Percentiles rank a stretch among this genome's conserved stretches.
Evolutionary conservation across 2,797 vertebrate genomes (phyloP).

Genomic region (Etheostoma nigrum): DNA sequence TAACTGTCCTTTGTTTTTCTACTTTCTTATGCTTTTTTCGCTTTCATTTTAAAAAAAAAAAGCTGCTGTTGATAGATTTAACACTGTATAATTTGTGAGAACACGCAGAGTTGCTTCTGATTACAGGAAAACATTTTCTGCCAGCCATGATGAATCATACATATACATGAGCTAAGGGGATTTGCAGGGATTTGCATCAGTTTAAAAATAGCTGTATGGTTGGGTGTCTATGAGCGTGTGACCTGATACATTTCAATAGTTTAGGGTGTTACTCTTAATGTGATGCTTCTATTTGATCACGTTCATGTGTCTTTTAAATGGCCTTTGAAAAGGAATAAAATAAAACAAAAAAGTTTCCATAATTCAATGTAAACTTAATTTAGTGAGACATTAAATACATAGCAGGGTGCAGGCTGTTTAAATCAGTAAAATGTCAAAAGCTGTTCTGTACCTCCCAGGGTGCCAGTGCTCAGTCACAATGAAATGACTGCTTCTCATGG

Average conservation of each 20-base stretch:
- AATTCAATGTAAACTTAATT: slow-evolving; percentile 13
- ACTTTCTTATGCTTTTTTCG: background rate
- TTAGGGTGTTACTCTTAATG: slow-evolving; percentile 14
- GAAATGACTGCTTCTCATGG: slow-evolving; percentile 36
- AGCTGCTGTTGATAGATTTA: slow-evolving; percentile 28
- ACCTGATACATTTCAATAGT: slow-evolving; percentile 17
- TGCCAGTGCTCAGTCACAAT: slow-evolving; percentile 31
- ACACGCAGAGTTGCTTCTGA: slow-evolving; percentile 45
- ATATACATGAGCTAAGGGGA: slow-evolving; percentile 55
- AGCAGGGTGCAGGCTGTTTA: background rate
- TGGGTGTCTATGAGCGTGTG: slow-evolving; percentile 17
- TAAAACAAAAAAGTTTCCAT: background rate
- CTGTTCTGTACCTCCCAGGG: slow-evolving; percentile 23
- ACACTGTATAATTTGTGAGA: slow-evolving; percentile 63
- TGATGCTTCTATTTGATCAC: background rate
- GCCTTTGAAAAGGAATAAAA: no score
- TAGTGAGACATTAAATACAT: slow-evolving; percentile 32
- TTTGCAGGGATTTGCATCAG: slow-evolving; percentile 63
- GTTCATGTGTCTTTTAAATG: background rate
- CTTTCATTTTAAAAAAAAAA: slow-evolving; percentile 6
- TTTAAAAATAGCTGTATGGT: slow-evolving; percentile 61
- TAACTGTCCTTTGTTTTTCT: background rate
- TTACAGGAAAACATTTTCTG: slow-evolving; percentile 73
- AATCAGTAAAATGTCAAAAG: slow-evolving; percentile 38
- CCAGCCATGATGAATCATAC: slow-evolving; percentile 64